Percentiles rank a stretch among this genome's conserved stretches.
Evolutionary conservation across 2,888 invertebrate genomes (phyloP).

Genomic region (Hipparchia sbordonii): DNA sequence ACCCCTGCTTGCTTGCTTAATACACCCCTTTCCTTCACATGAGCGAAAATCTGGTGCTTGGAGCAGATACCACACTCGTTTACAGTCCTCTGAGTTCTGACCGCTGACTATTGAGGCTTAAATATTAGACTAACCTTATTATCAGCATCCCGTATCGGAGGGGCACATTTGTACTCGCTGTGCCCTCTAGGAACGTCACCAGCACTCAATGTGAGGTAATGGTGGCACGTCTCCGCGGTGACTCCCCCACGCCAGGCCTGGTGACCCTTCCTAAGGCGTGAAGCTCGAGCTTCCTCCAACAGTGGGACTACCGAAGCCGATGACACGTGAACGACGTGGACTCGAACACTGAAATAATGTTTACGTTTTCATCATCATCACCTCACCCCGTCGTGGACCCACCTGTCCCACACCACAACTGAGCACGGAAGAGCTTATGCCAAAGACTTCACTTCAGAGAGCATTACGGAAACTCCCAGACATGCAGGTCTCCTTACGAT

Average conservation of each 20-base stretch:
- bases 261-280: conserved; percentile 75
- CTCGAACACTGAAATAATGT: conserved; percentile 74
- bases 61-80: no score
- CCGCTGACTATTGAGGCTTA: no score
- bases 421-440: no score
- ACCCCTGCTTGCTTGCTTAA: no score
- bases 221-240: conserved; percentile 89
- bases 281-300: conserved; percentile 77
- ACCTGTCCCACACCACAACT: no score
- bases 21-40: no score
- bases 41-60: no score
- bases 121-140: conserved; percentile 76
- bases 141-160: conserved; percentile 85
- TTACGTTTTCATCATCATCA: neutral
- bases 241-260: conserved; percentile 78
- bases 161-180: conserved; percentile 88
- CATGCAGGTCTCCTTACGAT: no score
- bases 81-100: no score
- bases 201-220: conserved; percentile 85
- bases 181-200: conserved; percentile 84
- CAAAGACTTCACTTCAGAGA: no score
- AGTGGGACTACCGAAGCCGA: conserved; percentile 83
- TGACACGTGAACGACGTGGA: conserved; percentile 87
- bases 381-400: no score
- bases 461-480: no score